Percentiles rank a stretch among this genome's conserved stretches.
phyloP scores from a whole-genome alignment of 2,888 invertebrate species.

The Acanthosepion pharaonis region DNA sequence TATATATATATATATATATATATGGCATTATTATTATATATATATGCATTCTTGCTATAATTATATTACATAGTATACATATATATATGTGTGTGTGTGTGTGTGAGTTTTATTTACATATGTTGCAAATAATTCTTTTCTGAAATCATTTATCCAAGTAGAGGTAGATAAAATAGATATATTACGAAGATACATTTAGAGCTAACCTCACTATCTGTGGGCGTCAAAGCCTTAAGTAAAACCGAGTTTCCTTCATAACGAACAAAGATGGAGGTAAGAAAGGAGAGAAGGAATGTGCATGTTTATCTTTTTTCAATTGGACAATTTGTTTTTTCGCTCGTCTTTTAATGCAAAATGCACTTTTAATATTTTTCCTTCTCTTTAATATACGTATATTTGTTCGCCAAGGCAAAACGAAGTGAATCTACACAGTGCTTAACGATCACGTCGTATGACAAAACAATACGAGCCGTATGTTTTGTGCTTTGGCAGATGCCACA shows the following conservation, averaged over 20 bases:
- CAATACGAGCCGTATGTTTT: neutral
- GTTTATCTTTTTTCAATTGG: no score
- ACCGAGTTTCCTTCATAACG: no score
- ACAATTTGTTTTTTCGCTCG: no score
- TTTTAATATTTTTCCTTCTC: neutral
- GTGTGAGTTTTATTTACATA: no score
- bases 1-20: neutral
- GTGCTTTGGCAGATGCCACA: neutral
- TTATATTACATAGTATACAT: neutral
- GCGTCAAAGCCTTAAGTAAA: no score
- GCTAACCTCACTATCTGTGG: no score
- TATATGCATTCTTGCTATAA: neutral
- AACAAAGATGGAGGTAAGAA: no score
- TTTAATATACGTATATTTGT: neutral
- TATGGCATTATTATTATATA: neutral
- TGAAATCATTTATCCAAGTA: no score
- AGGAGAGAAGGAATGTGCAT: no score
- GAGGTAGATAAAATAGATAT: no score
- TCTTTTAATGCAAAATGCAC: no score
- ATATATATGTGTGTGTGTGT: neutral
- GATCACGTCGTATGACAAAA: neutral
- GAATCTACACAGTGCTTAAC: neutral
- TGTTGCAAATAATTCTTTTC: neutral
- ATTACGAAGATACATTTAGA: no score
- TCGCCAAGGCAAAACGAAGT: neutral